Percentiles rank a stretch among this genome's conserved stretches.
Evolutionary conservation across 1,140 invertebrate genomes (phyloP).

Genomic region (Liolophura sinensis): DNA sequence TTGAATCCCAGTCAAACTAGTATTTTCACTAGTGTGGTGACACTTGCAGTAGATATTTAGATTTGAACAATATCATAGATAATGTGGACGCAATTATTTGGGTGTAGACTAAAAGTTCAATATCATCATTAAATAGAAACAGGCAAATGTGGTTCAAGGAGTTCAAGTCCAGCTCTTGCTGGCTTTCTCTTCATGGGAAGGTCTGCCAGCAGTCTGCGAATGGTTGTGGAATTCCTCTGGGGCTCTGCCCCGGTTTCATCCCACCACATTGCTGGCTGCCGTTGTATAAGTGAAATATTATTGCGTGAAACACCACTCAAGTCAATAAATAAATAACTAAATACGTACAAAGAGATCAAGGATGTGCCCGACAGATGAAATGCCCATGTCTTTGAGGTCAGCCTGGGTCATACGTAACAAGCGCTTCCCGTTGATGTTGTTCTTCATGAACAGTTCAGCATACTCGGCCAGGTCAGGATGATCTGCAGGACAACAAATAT

Average conservation of each 20-base stretch:
- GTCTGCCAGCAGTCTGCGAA: too few relatives aligned
- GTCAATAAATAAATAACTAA: not conserved
- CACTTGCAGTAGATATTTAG: slow-evolving; percentile 1
- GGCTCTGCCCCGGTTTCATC: too few relatives aligned
- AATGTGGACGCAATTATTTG: slow-evolving; percentile 1
- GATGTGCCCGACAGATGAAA: slow-evolving; percentile 54
- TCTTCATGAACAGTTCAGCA: slow-evolving; percentile 51
- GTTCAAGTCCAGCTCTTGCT: too few relatives aligned
- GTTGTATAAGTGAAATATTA: too few relatives aligned
- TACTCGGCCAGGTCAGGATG: slow-evolving; percentile 52
- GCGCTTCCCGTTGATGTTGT: slow-evolving; percentile 56
- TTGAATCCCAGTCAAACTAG: too few relatives aligned
- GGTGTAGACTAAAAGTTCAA: not conserved
- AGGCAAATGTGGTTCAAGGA: not conserved
- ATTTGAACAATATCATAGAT: not conserved
- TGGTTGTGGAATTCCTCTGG: too few relatives aligned
- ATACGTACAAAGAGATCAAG: slow-evolving; percentile 50
- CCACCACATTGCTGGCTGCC: too few relatives aligned
- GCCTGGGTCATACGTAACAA: slow-evolving; percentile 47
- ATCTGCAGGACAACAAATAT: slow-evolving; percentile 26
- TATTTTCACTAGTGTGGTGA: too few relatives aligned
- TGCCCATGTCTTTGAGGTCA: slow-evolving; percentile 54
- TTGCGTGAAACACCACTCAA: too few relatives aligned
- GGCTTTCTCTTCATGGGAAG: too few relatives aligned
- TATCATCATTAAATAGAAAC: not conserved